These are phyloP conservation scores for Cyrtonyx montezumae DNA, from an alignment of 2,113 vertebrate genomes.

Conservation along the genomic window DNA sequence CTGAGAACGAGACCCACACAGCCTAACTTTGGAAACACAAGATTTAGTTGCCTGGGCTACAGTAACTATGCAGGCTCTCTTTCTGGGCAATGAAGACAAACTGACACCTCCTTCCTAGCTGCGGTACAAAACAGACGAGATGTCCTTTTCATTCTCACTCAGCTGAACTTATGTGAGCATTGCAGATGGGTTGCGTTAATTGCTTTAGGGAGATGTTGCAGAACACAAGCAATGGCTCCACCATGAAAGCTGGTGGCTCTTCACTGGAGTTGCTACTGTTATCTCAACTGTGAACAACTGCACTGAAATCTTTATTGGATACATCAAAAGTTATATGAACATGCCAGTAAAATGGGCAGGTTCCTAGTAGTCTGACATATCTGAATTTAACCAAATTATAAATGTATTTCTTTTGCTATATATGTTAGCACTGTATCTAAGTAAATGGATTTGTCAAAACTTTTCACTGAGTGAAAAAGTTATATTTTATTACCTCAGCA, in stretches of 20 bases:
- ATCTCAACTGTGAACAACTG: neutral
- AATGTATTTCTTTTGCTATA: neutral
- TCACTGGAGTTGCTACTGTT: neutral
- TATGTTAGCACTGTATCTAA: neutral
- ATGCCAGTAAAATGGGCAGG: neutral
- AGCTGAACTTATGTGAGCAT: neutral
- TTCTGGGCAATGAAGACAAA: neutral
- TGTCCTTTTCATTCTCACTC: neutral
- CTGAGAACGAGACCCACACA: neutral
- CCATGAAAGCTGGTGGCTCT: neutral
- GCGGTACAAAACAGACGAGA: neutral
- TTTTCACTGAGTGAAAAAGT: neutral
- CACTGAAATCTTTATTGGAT: neutral
- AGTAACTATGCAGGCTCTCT: neutral
- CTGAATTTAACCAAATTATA: neutral
- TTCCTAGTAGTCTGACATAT: neutral
- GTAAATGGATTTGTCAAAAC: neutral
- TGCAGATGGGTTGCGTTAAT: neutral
- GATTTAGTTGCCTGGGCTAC: slow-evolving; percentile 41
- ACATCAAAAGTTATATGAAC: neutral
- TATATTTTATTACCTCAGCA: neutral
- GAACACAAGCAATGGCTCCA: neutral
- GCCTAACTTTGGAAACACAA: neutral
- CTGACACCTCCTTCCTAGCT: neutral
- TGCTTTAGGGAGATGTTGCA: neutral